phyloP scores from a whole-genome alignment of 2,888 invertebrate species.

The Tortricodes alternella region DNA sequence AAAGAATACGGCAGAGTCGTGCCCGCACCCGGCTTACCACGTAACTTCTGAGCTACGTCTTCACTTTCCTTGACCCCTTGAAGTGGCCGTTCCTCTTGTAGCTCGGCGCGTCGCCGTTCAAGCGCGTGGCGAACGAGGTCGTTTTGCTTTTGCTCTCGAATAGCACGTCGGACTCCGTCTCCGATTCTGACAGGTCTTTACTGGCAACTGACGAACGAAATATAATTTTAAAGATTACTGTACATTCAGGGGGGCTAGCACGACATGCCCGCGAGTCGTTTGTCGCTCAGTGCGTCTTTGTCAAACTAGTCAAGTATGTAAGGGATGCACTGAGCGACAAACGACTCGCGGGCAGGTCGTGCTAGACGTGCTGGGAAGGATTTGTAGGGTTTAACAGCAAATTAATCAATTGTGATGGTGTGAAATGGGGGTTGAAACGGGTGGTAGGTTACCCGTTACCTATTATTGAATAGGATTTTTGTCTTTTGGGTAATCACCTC shows the following conservation, averaged over 20 bases:
- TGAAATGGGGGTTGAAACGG: too few relatives aligned
- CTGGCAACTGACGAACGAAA: conserved; percentile 75
- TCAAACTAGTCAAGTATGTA: too few relatives aligned
- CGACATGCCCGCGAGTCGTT: too few relatives aligned
- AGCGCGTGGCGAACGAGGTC: conserved; percentile 60
- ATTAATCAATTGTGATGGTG: too few relatives aligned
- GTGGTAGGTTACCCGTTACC: too few relatives aligned
- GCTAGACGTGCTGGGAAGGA: too few relatives aligned
- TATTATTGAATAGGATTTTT: too few relatives aligned
- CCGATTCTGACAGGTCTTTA: conserved; percentile 88
- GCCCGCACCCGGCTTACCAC: conserved; percentile 39
- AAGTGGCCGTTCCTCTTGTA: conserved; percentile 83
- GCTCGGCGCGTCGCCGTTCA: conserved; percentile 72
- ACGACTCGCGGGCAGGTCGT: too few relatives aligned
- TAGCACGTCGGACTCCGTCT: conserved; percentile 92
- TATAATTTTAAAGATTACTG: neutral
- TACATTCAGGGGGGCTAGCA: neutral
- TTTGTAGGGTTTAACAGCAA: too few relatives aligned
- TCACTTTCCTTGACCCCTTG: conserved; percentile 63
- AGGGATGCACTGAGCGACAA: too few relatives aligned
- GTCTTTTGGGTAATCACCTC: too few relatives aligned
- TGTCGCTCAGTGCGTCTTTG: too few relatives aligned
- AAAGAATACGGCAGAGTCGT: conserved; percentile 24
- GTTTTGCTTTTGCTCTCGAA: conserved; percentile 89
- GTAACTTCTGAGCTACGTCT: conserved; percentile 62